phyloP scores from a whole-genome alignment of 2,888 invertebrate genomes.

The Phengaris arion region DNA sequence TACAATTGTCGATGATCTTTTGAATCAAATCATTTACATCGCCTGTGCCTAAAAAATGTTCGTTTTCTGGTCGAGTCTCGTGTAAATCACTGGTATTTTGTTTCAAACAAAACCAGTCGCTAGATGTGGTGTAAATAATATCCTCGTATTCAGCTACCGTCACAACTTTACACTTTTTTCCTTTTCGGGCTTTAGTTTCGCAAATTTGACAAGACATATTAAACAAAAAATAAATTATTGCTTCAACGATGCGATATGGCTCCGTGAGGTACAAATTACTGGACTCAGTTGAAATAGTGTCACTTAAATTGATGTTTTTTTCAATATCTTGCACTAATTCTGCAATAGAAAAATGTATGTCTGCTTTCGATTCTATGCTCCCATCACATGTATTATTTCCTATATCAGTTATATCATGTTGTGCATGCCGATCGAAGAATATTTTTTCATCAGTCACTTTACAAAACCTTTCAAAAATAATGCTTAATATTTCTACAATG shows the following conservation, averaged over 20 bases:
- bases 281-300: conserved; percentile 52
- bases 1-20: not conserved
- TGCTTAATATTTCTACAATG: conserved; percentile 55
- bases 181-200: conserved; percentile 42
- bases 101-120: conserved; percentile 46
- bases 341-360: conserved; percentile 56
- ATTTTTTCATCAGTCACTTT: conserved; percentile 34
- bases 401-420: conserved; percentile 32
- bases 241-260: conserved; percentile 56
- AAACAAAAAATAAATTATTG: conserved; percentile 63
- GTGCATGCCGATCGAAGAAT: not conserved
- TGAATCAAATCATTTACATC: conserved; percentile 26
- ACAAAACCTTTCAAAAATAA: conserved; percentile 54
- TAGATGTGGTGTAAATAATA: conserved; percentile 58
- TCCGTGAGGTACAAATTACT: conserved; percentile 50
- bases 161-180: conserved; percentile 46
- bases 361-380: conserved; percentile 33
- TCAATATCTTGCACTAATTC: conserved; percentile 60
- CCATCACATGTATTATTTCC: conserved; percentile 26
- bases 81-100: conserved; percentile 8
- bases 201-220: conserved; percentile 52
- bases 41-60: conserved; percentile 30
- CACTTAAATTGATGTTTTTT: conserved; percentile 47
- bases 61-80: conserved; percentile 30
- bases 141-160: conserved; percentile 68